Evolutionary conservation across 2,797 vertebrate genomes (phyloP).

Genomic region (Trichosurus vulpecula): DNA sequence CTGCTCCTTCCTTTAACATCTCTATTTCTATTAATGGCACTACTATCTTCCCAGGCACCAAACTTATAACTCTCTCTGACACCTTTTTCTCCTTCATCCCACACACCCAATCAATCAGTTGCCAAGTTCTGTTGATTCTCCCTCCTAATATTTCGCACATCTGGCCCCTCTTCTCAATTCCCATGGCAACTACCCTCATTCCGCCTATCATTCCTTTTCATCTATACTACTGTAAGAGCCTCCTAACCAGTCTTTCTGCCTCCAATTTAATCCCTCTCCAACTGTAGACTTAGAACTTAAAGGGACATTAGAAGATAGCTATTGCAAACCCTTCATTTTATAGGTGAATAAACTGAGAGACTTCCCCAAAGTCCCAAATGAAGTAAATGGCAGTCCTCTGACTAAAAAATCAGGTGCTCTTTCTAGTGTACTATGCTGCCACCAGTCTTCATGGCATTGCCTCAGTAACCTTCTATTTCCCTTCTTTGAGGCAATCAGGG

Average conservation of each 20-base stretch:
- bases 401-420: not conserved
- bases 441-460: not conserved
- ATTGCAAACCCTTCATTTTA: not conserved
- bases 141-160: not conserved
- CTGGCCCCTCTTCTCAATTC: not conserved
- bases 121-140: not conserved
- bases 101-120: conserved; percentile 2
- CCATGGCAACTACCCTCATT: not conserved
- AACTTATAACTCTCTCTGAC: not conserved
- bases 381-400: not conserved
- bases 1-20: not conserved
- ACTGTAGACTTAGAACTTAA: not conserved
- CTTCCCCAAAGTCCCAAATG: not conserved
- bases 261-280: not conserved
- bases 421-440: not conserved
- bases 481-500: too few relatives aligned
- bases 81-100: not conserved
- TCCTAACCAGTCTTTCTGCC: not conserved
- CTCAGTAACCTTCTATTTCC: not conserved
- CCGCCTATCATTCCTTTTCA: not conserved
- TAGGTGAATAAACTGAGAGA: not conserved
- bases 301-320: not conserved
- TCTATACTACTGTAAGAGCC: not conserved
- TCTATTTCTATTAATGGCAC: not conserved
- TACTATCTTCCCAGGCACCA: not conserved